Percentiles rank a stretch among this genome's conserved stretches.
Evolutionary conservation across 1,140 invertebrate genomes (phyloP).

Genomic region (Aphaenogaster floridana): DNA sequence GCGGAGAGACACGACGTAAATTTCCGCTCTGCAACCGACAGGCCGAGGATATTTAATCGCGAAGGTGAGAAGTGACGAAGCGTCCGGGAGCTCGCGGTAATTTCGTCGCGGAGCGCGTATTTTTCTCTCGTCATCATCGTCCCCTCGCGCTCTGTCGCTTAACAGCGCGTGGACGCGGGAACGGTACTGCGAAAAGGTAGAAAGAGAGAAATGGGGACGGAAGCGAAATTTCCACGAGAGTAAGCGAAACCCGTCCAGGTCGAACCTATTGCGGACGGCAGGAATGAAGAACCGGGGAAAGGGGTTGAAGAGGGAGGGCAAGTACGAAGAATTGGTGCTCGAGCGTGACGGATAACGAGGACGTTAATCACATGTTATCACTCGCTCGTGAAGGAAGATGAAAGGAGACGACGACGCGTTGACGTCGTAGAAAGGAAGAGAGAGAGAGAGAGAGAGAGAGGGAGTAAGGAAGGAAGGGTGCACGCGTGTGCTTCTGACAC

Average conservation of each 20-base stretch:
- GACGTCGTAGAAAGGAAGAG: neutral
- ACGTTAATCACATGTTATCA: conserved; percentile 67
- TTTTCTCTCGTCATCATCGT: conserved; percentile 41
- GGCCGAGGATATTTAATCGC: conserved; percentile 44
- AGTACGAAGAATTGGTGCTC: conserved; percentile 8
- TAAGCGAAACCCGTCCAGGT: conserved; percentile 32
- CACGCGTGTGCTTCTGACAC: neutral
- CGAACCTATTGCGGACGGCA: conserved; percentile 34
- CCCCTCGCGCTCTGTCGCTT: neutral
- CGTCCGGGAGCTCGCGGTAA: conserved; percentile 31
- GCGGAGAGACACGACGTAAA: conserved; percentile 14
- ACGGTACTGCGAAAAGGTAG: neutral
- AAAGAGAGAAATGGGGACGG: conserved; percentile 22
- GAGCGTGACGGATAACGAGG: conserved; percentile 64
- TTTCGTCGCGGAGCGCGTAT: conserved; percentile 42
- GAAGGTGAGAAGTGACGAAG: conserved; percentile 11
- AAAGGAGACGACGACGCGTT: conserved; percentile 17
- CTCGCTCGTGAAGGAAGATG: conserved; percentile 36
- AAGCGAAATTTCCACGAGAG: conserved; percentile 49
- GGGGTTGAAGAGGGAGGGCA: neutral
- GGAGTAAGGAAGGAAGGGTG: neutral
- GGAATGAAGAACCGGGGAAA: conserved; percentile 6
- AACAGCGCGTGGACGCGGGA: neutral
- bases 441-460: conserved; percentile 4
- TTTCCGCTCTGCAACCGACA: neutral